These are phyloP conservation scores for Pseudolaguvia tuberculata DNA, from an alignment of 2,113 vertebrate species.

Conservation along the genomic window DNA sequence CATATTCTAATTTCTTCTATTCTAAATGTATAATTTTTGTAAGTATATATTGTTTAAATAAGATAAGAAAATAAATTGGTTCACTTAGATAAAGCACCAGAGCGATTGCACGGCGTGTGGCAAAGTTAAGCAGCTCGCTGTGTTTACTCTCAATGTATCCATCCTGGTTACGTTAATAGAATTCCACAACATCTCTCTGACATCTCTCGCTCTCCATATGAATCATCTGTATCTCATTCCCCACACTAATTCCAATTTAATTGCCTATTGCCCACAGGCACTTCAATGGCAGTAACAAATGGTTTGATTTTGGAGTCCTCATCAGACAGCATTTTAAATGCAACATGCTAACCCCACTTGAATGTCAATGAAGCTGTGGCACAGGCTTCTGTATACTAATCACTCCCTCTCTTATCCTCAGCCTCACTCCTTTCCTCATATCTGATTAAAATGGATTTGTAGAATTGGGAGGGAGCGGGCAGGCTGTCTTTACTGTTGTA, in stretches of 20 bases:
- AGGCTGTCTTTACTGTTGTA: conserved; percentile 80
- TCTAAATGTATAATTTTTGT: background rate
- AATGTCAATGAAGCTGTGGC: conserved; percentile 99
- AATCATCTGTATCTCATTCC: conserved; percentile 99
- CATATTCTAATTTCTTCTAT: too few species aligned
- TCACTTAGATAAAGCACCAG: conserved; percentile 27
- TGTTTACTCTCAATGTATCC: conserved; percentile 56
- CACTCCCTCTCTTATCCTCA: conserved; percentile 82
- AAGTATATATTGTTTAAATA: conserved; percentile 19
- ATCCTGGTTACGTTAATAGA: conserved; percentile 73
- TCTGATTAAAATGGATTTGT: conserved; percentile 99
- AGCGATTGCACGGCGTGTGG: conserved; percentile 16
- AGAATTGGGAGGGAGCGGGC: conserved; percentile 88
- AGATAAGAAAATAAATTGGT: conserved; percentile 14
- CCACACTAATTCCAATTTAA: conserved; percentile 99
- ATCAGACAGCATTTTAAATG: conserved; percentile 99
- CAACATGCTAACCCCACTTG: conserved; percentile 98
- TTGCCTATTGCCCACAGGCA: conserved; percentile 99
- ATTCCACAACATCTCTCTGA: conserved; percentile 68
- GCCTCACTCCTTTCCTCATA: conserved; percentile 87
- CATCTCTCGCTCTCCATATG: conserved; percentile 91
- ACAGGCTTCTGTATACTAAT: conserved; percentile 99
- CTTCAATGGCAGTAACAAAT: conserved; percentile 99
- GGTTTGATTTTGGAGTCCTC: conserved; percentile 99
- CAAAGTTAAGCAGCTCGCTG: conserved; percentile 8